A percentile compares a stretch with the other conserved stretches of the same genome.
phyloP scores from a whole-genome alignment of 2,113 vertebrate species.

The Meleagris gallopavo region DNA sequence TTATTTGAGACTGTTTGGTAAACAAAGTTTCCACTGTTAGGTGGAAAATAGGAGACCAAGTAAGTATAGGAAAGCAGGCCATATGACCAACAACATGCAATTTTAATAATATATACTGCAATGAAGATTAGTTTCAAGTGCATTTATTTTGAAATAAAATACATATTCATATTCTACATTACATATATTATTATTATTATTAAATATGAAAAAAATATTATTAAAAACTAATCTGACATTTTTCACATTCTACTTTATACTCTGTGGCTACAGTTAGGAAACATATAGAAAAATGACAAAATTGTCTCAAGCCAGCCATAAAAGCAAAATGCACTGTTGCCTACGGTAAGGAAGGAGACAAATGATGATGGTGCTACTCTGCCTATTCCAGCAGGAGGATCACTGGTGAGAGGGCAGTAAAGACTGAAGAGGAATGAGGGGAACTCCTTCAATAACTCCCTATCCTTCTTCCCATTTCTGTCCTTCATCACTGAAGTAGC shows the following conservation, averaged over 20 bases:
- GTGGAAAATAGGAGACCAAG: not conserved
- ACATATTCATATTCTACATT: constrained; percentile 41
- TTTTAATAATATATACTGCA: not conserved
- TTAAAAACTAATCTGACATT: constrained; percentile 48
- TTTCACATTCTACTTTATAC: constrained; percentile 52
- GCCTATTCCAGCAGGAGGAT: not conserved
- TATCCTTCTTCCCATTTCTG: not conserved
- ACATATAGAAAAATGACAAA: constrained; percentile 32
- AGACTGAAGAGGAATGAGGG: not conserved
- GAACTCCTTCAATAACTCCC: not conserved
- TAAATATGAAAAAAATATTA: constrained; percentile 59
- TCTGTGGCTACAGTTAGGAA: constrained; percentile 5
- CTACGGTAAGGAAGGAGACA: not conserved
- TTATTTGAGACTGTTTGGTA: not conserved
- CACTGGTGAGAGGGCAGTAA: not conserved
- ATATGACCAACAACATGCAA: not conserved
- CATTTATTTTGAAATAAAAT: constrained; percentile 64
- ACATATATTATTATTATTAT: constrained; percentile 53
- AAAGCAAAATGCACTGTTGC: constrained; percentile 55
- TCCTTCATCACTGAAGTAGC: not conserved
- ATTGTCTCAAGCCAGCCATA: constrained; percentile 42
- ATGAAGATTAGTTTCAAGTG: constrained; percentile 26
- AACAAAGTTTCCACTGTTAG: rapidly evolving
- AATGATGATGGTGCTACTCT: not conserved
- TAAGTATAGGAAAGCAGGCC: not conserved